Evolutionary conservation across 2,113 vertebrate species (phyloP).

Genomic region (Corydoras sp.): DNA sequence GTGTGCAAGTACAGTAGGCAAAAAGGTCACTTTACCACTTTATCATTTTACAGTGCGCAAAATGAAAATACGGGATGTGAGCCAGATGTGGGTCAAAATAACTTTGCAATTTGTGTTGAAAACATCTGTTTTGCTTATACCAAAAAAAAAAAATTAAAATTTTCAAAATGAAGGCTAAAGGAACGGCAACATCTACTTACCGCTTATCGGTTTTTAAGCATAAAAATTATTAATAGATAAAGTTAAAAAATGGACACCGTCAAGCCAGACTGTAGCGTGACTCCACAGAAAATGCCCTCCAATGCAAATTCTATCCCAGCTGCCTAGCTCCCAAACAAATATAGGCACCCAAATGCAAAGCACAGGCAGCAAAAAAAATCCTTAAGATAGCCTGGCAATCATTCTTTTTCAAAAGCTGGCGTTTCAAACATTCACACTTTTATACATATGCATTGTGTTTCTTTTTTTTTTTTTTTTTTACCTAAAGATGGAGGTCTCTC

Average conservation of each 20-base stretch:
- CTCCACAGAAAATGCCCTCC: neutral
- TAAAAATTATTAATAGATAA: neutral
- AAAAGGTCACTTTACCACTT: no score
- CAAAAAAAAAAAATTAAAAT: no score
- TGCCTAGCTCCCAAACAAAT: slow-evolving; percentile 4
- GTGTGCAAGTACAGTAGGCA: no score
- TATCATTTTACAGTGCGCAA: no score
- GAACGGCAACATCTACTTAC: no score
- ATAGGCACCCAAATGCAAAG: slow-evolving; percentile 24
- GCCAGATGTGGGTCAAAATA: no score
- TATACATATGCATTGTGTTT: neutral
- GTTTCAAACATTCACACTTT: neutral
- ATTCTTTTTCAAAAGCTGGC: neutral
- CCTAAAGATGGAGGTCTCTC: no score
- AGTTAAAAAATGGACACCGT: neutral
- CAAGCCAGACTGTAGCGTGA: neutral
- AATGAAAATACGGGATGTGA: no score
- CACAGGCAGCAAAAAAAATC: slow-evolving; percentile 3
- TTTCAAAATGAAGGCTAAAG: no score
- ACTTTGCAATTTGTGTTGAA: no score
- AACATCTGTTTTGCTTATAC: no score
- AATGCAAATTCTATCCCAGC: neutral
- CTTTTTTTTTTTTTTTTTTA: neutral
- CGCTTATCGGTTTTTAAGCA: neutral
- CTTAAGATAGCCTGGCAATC: neutral